A percentile compares a stretch with the other conserved stretches of the same genome.
Evolutionary conservation across 2,888 invertebrate genomes (phyloP).

Genomic region (Ichneumon xanthorius): DNA sequence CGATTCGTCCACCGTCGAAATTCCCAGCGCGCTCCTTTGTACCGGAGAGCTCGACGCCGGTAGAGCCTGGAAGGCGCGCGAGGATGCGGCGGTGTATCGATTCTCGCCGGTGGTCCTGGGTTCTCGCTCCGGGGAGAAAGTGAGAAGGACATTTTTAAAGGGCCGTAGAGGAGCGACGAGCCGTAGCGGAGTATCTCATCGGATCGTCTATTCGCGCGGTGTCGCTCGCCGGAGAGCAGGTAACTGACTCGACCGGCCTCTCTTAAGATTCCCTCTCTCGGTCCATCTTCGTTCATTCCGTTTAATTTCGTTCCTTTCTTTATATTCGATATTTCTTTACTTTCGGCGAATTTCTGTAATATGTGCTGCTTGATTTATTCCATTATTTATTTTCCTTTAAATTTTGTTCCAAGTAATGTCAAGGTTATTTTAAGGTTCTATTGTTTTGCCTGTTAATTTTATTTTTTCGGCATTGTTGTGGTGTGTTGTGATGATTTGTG

Average conservation of each 20-base stretch:
- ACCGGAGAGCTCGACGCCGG: constrained; percentile 60
- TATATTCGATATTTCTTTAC: no score
- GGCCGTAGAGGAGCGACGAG: constrained; percentile 24
- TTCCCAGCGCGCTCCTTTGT: constrained; percentile 24
- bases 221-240: neutral
- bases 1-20: constrained; percentile 40
- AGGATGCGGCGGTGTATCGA: constrained; percentile 42
- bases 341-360: no score
- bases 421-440: no score
- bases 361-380: no score
- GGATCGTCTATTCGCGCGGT: neutral
- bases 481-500: no score
- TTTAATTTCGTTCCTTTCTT: no score
- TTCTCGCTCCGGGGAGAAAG: constrained; percentile 7
- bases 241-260: neutral
- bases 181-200: neutral
- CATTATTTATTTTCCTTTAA: no score
- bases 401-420: no score
- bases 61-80: constrained; percentile 39
- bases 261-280: neutral
- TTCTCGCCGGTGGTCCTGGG: constrained; percentile 15
- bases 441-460: no score
- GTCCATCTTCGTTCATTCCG: neutral
- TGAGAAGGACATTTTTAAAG: constrained; percentile 60
- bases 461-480: no score